These are phyloP conservation scores for Platycercus adscitus DNA, from an alignment of 2,113 vertebrate species.

Conservation along the genomic window DNA sequence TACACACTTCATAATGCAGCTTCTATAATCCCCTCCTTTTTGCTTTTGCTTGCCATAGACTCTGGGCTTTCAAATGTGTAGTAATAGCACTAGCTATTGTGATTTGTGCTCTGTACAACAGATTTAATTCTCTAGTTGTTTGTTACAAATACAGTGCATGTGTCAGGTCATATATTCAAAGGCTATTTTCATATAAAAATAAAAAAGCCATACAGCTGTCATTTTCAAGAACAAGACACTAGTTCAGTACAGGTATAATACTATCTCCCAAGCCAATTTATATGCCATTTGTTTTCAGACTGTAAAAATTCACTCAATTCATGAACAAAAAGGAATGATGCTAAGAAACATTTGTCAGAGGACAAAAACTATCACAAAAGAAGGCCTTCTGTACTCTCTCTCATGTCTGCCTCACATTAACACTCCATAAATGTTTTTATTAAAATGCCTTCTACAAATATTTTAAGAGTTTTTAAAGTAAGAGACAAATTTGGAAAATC, in stretches of 20 bases:
- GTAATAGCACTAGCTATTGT: neutral
- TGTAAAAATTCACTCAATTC: neutral
- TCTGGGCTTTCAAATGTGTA: neutral
- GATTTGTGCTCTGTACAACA: neutral
- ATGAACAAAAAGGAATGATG: neutral
- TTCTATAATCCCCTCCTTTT: neutral
- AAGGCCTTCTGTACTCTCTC: neutral
- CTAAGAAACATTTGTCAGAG: neutral
- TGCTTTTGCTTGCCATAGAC: neutral
- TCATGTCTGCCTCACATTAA: neutral
- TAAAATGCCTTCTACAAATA: neutral
- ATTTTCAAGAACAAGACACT: neutral
- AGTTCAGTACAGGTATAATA: neutral
- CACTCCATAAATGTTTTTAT: neutral
- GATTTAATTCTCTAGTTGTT: neutral
- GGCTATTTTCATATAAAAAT: neutral
- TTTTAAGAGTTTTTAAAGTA: neutral
- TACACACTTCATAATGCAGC: neutral
- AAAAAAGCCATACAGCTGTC: neutral
- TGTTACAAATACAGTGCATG: neutral
- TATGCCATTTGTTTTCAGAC: neutral
- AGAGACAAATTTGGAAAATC: neutral
- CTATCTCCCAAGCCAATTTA: neutral
- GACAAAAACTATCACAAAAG: neutral
- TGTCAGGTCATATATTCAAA: slow-evolving; percentile 12